These are phyloP conservation scores for Baronia brevicornis DNA, from an alignment of 2,888 invertebrate species.

Conservation along the genomic window DNA sequence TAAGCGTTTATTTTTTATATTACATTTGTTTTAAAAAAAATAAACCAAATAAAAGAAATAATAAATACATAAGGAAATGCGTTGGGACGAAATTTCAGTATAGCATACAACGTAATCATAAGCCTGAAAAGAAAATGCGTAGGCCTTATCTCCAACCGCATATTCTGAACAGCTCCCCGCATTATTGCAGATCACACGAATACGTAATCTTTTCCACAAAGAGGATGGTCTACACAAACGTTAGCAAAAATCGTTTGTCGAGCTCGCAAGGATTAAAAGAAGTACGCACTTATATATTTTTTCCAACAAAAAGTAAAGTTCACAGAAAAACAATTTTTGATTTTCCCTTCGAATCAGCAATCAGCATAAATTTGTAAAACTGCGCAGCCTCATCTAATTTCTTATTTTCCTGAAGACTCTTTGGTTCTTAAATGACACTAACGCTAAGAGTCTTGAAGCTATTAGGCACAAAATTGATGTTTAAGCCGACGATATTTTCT, in stretches of 20 bases:
- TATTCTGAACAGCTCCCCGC: too few relatives aligned
- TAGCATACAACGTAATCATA: too few relatives aligned
- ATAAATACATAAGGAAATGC: too few relatives aligned
- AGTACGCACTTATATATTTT: conserved; percentile 10
- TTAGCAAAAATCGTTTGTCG: conserved; percentile 2
- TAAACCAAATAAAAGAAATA: too few relatives aligned
- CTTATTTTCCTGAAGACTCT: conserved; percentile 15
- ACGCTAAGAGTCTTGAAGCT: conserved; percentile 2
- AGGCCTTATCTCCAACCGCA: too few relatives aligned
- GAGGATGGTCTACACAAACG: not conserved
- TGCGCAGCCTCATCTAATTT: conserved; percentile 15
- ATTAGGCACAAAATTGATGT: conserved; percentile 4
- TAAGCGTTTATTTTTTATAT: too few relatives aligned
- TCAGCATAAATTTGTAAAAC: conserved; percentile 20
- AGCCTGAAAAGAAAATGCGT: too few relatives aligned
- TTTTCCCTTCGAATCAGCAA: conserved; percentile 18
- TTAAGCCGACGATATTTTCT: conserved; percentile 4
- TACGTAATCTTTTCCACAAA: not conserved
- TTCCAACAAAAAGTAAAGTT: conserved; percentile 12
- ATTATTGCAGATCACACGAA: not conserved
- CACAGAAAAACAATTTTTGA: conserved; percentile 13
- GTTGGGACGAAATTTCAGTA: too few relatives aligned
- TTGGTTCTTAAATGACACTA: conserved; percentile 10
- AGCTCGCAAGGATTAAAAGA: not conserved
- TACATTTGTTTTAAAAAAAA: too few relatives aligned